Evolutionary conservation across 2,113 vertebrate species (phyloP).

Genomic region (Lontra canadensis): DNA sequence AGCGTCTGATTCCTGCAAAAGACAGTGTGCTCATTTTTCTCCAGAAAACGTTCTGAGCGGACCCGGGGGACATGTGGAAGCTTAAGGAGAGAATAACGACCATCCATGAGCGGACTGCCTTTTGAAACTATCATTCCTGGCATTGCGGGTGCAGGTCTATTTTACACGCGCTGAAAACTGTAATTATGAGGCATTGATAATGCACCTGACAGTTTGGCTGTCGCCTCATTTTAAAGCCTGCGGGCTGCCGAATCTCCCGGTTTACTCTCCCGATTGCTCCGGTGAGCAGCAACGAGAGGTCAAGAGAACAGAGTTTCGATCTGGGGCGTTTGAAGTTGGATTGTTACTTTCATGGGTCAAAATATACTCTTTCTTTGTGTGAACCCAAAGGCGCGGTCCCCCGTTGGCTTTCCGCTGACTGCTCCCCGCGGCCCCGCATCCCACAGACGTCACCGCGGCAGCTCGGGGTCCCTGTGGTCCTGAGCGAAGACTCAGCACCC

Average conservation of each 20-base stretch:
- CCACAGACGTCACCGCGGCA: neutral
- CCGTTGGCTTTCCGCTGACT: neutral
- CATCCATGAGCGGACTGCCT: neutral
- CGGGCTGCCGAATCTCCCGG: neutral
- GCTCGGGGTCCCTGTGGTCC: neutral
- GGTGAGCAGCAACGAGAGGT: neutral
- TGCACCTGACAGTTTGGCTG: neutral
- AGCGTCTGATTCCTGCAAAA: neutral
- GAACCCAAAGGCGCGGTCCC: neutral
- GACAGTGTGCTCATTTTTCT: neutral
- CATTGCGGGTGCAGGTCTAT: neutral
- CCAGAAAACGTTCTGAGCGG: neutral
- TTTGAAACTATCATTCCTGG: neutral
- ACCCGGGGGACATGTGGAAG: neutral
- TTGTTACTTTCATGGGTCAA: neutral
- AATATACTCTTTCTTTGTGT: neutral
- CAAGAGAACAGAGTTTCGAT: neutral
- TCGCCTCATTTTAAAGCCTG: neutral
- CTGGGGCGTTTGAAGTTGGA: neutral
- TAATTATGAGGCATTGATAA: neutral
- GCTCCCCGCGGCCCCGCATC: neutral
- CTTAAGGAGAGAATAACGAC: neutral
- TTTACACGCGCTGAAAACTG: neutral
- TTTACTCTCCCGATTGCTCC: neutral
- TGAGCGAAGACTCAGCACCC: neutral